phyloP scores from a whole-genome alignment of 2,113 vertebrate genomes.

The Anser brachyrhynchus region DNA sequence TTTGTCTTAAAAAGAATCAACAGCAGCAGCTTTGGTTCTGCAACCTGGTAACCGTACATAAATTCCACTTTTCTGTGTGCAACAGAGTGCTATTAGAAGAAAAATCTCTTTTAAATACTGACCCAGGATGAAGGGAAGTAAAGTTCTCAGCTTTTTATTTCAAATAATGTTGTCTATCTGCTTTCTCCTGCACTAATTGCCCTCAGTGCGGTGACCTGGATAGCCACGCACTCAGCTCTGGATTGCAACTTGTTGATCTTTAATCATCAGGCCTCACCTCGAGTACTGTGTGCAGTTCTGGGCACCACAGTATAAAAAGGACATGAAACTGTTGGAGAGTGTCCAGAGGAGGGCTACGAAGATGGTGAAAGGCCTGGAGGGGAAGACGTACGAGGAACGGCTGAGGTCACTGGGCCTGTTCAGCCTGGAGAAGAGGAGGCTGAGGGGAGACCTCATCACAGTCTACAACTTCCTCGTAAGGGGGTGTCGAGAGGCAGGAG shows the following conservation, averaged over 20 bases:
- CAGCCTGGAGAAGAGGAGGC: too few species aligned
- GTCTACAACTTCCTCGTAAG: too few species aligned
- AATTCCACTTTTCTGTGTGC: neutral
- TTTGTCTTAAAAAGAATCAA: neutral
- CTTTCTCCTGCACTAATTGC: neutral
- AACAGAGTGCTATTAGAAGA: neutral
- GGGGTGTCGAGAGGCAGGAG: too few species aligned
- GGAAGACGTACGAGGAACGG: too few species aligned
- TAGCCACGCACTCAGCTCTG: neutral
- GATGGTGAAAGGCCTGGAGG: too few species aligned
- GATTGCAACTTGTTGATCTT: neutral
- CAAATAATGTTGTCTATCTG: neutral
- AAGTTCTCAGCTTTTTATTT: neutral
- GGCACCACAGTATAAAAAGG: too few species aligned
- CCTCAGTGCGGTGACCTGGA: neutral
- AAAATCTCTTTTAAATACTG: neutral
- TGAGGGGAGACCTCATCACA: too few species aligned
- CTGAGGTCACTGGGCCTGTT: too few species aligned
- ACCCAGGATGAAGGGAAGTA: neutral
- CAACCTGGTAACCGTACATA: neutral
- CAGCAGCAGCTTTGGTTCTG: neutral
- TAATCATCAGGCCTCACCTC: too few species aligned
- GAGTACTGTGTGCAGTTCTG: too few species aligned
- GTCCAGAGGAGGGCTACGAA: too few species aligned
- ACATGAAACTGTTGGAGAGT: too few species aligned